Evolutionary conservation across 2,113 vertebrate species (phyloP), one percentile per base, ranked within the genome.

Genomic region (Oostethus manadensis): DNA sequence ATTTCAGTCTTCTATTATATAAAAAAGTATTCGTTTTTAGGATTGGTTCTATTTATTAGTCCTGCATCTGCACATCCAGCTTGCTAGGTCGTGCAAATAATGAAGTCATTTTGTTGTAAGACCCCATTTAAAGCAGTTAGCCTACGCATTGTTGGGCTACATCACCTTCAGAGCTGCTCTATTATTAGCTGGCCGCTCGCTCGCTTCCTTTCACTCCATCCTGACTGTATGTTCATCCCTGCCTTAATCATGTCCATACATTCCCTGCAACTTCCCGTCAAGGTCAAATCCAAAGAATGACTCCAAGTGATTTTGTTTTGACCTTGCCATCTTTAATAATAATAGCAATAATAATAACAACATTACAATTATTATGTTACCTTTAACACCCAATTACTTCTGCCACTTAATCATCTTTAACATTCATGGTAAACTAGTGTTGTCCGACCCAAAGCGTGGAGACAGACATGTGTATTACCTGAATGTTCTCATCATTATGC

Each of bases 131-230:
- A 55, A 84, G 66, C 64, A 65, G 73, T 78, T 73, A 77, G 61
- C 63, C 56, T 56, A 51, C 22, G 10, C 73, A 78, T 80, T 85
- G 84, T 85, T 82, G 70, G 69, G 69, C 68, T 68, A 54, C 64
- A 54, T 66, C 56, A 66, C 71, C 76, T 70, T 82, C 64, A 85
- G 84, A 82, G 82, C 71, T 64, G 82, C 71, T 64, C 82, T 89
- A 84, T 88, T 88, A 83, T 88, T 89, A 89, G 83, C 67, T 1
- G 65, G 62, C 68, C 78, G 73, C 66, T 80, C 51, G 46, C 68
- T 61, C 69, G 56, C 73, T 88, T 89, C 83, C 84, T 87, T 83
- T 74, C 81, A 83, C 69, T 77, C 70, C 81, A 83, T 89, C 86
- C 84, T 85, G 77, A 79, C 80, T 77, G 58, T 75, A 79, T 87